phyloP scores from a whole-genome alignment of 2,888 invertebrate genomes.

The Eristalis intricaria region DNA sequence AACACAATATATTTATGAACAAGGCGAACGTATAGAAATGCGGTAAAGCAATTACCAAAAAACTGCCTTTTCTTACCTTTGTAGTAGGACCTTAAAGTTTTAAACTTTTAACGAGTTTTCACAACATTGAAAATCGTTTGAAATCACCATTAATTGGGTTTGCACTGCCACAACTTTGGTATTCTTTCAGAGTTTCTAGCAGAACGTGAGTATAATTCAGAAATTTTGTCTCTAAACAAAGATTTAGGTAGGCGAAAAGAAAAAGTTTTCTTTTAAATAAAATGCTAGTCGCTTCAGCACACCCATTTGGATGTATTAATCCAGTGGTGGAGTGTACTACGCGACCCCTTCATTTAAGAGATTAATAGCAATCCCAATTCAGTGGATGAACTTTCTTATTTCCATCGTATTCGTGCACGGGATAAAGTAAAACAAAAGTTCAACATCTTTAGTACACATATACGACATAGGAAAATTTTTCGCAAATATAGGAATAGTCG shows the following conservation, averaged over 20 bases:
- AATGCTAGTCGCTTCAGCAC: slow-evolving; percentile 42
- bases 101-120: slow-evolving; percentile 69
- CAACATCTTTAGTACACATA: not conserved
- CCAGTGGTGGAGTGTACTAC: slow-evolving; percentile 13
- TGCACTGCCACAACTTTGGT: slow-evolving; percentile 7
- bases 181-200: slow-evolving; percentile 41
- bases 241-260: slow-evolving; percentile 30
- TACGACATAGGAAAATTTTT: not conserved
- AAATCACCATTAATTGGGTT: slow-evolving; percentile 65
- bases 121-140: slow-evolving; percentile 61
- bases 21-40: slow-evolving; percentile 13
- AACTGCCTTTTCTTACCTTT: slow-evolving; percentile 41
- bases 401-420: not conserved
- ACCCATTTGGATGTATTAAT: slow-evolving; percentile 53
- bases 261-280: slow-evolving; percentile 57
- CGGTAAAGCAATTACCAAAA: slow-evolving; percentile 13
- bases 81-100: slow-evolving; percentile 46
- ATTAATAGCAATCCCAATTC: slow-evolving; percentile 27
- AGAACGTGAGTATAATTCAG: slow-evolving; percentile 59
- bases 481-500: not conserved
- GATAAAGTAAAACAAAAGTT: not conserved
- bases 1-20: not conserved
- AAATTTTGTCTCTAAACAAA: slow-evolving; percentile 30
- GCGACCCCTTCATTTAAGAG: slow-evolving; percentile 24
- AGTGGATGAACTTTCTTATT: slow-evolving; percentile 9